phyloP scores from a whole-genome alignment of 2,797 vertebrate species.

The Champsocephalus esox region DNA sequence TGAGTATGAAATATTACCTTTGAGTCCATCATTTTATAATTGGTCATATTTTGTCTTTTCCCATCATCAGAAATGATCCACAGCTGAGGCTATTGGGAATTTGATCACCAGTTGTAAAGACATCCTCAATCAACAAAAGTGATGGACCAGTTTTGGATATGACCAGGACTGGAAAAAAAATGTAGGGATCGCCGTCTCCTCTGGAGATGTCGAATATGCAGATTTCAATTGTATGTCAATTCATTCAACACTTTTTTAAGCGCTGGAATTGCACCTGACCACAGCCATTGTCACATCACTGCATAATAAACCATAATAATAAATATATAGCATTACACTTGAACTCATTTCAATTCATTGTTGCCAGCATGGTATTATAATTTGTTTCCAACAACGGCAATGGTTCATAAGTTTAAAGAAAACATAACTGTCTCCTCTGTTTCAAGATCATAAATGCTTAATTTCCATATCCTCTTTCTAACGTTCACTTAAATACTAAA shows the following conservation, averaged over 20 bases:
- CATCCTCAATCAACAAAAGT: neutral
- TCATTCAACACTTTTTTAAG: neutral
- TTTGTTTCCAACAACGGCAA: neutral
- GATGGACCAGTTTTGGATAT: neutral
- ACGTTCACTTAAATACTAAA: slow-evolving; percentile 11
- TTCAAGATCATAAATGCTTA: slow-evolving; percentile 2
- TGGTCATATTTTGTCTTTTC: neutral
- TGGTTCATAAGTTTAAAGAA: slow-evolving; percentile 6
- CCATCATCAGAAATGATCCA: neutral
- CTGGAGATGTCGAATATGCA: neutral
- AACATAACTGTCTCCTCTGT: neutral
- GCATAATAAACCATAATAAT: neutral
- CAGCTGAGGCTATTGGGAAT: neutral
- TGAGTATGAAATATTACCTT: neutral
- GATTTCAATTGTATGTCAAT: neutral
- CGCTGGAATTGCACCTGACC: neutral
- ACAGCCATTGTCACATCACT: neutral
- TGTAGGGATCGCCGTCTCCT: neutral
- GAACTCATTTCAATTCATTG: neutral
- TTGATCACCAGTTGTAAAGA: neutral
- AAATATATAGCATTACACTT: neutral
- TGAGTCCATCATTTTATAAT: neutral
- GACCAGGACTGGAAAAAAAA: neutral
- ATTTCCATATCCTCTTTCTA: slow-evolving; percentile 14
- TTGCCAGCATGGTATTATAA: neutral